Evolutionary conservation across 2,888 invertebrate genomes (phyloP).

Genomic region (Drosophila nigricruria): DNA sequence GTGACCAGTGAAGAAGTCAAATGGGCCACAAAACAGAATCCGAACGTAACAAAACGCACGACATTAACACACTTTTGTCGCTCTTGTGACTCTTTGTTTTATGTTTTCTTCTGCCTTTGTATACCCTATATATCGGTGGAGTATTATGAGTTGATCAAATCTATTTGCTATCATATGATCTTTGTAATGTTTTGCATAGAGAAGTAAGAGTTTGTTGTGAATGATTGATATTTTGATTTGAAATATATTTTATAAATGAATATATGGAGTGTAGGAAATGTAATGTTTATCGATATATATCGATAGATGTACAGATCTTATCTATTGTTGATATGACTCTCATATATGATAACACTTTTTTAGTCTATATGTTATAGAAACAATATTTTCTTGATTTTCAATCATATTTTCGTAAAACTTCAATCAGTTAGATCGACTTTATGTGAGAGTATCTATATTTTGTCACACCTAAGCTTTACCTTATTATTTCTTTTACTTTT

Average conservation of each 20-base stretch:
- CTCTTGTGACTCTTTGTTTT: conserved; percentile 16
- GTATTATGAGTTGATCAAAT: background rate
- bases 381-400: background rate
- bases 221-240: background rate
- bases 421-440: background rate
- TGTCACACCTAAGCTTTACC: background rate
- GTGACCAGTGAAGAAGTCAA: conserved; percentile 50
- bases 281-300: no score
- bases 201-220: background rate
- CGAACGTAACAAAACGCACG: conserved; percentile 47
- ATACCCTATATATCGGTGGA: conserved; percentile 2
- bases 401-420: background rate
- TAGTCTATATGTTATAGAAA: background rate
- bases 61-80: conserved; percentile 66
- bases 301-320: no score
- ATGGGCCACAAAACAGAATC: conserved; percentile 43
- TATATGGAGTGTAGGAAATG: no score
- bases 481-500: conserved; percentile 15
- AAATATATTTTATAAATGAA: background rate
- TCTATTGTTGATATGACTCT: no score
- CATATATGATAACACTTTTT: no score
- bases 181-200: background rate
- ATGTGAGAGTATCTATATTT: conserved; percentile 13
- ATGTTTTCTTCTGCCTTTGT: background rate
- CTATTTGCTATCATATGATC: background rate